Percentiles rank a stretch among this genome's conserved stretches.
phyloP scores from a whole-genome alignment of 2,113 vertebrate genomes.

The Nothoprocta pentlandii region DNA sequence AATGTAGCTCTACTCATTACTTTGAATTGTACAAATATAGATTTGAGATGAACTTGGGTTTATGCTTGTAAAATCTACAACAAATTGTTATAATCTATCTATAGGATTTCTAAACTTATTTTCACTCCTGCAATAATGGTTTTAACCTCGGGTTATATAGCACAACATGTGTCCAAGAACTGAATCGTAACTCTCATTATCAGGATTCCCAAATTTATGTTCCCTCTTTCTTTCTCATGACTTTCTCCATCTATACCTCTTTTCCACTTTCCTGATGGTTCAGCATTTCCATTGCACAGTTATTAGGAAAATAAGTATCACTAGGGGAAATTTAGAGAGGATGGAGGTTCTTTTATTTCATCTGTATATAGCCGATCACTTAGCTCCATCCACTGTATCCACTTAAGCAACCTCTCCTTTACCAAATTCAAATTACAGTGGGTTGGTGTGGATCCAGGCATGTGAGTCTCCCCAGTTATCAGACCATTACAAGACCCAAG shows the following conservation, averaged over 20 bases:
- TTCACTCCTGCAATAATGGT: neutral
- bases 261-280: neutral
- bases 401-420: neutral
- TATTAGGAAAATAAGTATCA: conserved; percentile 11
- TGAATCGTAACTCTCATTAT: neutral
- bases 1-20: neutral
- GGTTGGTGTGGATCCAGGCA: neutral
- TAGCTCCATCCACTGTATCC: neutral
- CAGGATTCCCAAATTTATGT: neutral
- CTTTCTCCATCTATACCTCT: conserved; percentile 8
- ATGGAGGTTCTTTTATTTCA: neutral
- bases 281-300: conserved; percentile 18
- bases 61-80: neutral
- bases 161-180: neutral
- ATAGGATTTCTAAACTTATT: neutral
- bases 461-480: neutral
- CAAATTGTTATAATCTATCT: neutral
- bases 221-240: conserved; percentile 1
- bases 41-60: neutral
- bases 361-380: neutral
- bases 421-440: neutral
- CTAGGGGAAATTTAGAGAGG: neutral
- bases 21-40: neutral
- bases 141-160: neutral
- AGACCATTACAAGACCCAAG: neutral